Base-by-base conservation (phyloP, 2,113 vertebrate genomes). In the Catharus minimus region DNA sequence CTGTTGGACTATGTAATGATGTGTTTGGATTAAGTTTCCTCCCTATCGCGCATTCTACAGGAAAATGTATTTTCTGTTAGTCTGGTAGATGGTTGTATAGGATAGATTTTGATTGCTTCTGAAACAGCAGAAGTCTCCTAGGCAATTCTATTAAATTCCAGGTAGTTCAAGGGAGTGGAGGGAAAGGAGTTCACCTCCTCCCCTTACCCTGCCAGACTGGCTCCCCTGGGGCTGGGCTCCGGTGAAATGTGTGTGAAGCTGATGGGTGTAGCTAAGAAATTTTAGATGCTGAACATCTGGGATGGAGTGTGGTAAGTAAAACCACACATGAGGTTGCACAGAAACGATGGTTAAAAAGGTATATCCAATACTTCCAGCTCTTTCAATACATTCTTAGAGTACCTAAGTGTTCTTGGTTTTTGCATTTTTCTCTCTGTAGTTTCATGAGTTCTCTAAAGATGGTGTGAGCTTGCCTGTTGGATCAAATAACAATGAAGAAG, bases 1-100 rank as follows among this genome's bases (percentile, higher is more conserved):
- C 77, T 89, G 24, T 66, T 89, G 69, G 66, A 61, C 53, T 73
- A 2, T 30, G 39, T 83, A 69, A 76, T 62, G 57, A 75, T 79
- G 50, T 46, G 50, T 69, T 79, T 85, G 77, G 83, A 66, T 92
- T 90, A 86, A 46, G 39, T 53, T 92, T 90, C 62, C 18, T 90
- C 58, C 73, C 66, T 88, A 26, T 68, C 11, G 2, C 80, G 24
- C 53, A 15, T 78, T 88, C 57, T 90, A 13, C 30, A 73, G 66
- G 55, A 90, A 92, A 78, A 87, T 4, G 27, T 73, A 21, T 87
- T 93, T 92, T 90, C 62, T 86, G 15, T 84, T 77, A 44, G 16
- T 44, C 39, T 85, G 58, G 32, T 72, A 79, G 79, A 27, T 44
- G 38, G 61, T 26, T 75, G 57, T 56, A 24, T 41, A 13, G 71